These are phyloP conservation scores for Phocoena sinus DNA, from an alignment of 2,113 vertebrate genomes.

Conservation along the genomic window DNA sequence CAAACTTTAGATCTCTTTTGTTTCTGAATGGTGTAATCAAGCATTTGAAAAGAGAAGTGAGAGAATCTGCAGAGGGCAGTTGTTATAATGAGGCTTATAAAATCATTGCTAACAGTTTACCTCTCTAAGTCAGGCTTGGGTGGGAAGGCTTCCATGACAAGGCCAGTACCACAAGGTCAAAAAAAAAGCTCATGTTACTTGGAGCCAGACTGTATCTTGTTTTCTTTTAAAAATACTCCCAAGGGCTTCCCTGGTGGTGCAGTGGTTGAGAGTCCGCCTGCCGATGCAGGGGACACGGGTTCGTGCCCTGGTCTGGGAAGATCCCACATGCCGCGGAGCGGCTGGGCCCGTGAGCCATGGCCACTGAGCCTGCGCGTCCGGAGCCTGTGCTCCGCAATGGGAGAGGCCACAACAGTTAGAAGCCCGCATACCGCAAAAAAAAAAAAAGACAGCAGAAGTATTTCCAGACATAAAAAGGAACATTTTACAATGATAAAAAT, in stretches of 20 bases:
- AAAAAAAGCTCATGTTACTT: not conserved
- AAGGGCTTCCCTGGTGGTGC: too few species aligned
- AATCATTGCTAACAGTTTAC: not conserved
- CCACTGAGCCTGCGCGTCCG: too few species aligned
- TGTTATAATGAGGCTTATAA: not conserved
- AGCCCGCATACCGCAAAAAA: not conserved
- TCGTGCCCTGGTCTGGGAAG: too few species aligned
- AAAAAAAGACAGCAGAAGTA: not conserved
- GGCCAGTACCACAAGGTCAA: not conserved
- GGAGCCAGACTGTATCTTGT: not conserved
- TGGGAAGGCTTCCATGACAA: not conserved
- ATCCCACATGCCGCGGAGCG: too few species aligned
- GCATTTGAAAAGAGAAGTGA: not conserved
- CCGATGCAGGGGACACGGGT: not conserved
- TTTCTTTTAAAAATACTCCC: not conserved
- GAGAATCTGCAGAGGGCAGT: not conserved
- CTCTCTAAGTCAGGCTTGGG: not conserved
- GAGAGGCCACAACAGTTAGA: too few species aligned
- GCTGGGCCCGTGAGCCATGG: too few species aligned
- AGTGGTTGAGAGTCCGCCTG: too few species aligned
- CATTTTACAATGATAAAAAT: not conserved
- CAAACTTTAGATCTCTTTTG: not conserved
- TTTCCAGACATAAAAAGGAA: not conserved
- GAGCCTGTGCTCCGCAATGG: too few species aligned
- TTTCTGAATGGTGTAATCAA: not conserved